A percentile compares a stretch with the other conserved stretches of the same genome.
phyloP scores from a whole-genome alignment of 1,140 invertebrate species.

The Coelopa frigida region DNA sequence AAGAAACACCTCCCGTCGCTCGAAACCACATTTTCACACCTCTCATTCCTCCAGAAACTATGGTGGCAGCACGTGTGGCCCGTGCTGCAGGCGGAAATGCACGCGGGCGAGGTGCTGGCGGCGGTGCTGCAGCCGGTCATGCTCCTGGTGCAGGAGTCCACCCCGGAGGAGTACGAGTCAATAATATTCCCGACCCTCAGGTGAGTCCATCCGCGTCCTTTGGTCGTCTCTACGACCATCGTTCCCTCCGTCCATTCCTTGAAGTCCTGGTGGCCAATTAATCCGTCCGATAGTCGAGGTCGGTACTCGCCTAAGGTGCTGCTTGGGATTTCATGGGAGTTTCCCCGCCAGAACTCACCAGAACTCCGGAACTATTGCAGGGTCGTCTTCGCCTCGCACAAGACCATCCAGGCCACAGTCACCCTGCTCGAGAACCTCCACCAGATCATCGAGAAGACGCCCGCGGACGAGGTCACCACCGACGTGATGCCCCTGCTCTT shows the following conservation, averaged over 20 bases:
- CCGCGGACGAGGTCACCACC: constrained; percentile 65
- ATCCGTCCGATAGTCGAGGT: too few species aligned
- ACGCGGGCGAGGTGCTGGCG: constrained; percentile 76
- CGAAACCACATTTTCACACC: constrained; percentile 3
- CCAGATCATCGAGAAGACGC: constrained; percentile 81
- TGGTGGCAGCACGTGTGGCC: constrained; percentile 94
- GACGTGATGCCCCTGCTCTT: constrained; percentile 86
- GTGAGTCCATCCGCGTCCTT: too few species aligned
- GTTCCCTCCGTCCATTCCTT: too few species aligned
- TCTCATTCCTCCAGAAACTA: constrained; percentile 68
- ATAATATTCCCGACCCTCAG: constrained; percentile 77
- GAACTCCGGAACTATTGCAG: constrained; percentile 46
- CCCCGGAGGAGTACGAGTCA: constrained; percentile 73
- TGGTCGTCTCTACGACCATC: too few species aligned
- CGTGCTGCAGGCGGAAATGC: constrained; percentile 75
- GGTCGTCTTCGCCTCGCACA: constrained; percentile 70
- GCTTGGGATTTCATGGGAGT: too few species aligned
- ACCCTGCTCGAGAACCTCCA: constrained; percentile 88
- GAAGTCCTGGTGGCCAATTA: too few species aligned
- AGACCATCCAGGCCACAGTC: constrained; percentile 84
- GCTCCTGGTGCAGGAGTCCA: constrained; percentile 77
- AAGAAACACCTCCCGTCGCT: too few species aligned
- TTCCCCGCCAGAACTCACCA: too few species aligned
- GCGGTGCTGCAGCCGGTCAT: constrained; percentile 83
- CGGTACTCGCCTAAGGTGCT: too few species aligned